These are phyloP conservation scores for Elegia similella DNA, from an alignment of 2,888 invertebrate genomes.

Conservation along the genomic window DNA sequence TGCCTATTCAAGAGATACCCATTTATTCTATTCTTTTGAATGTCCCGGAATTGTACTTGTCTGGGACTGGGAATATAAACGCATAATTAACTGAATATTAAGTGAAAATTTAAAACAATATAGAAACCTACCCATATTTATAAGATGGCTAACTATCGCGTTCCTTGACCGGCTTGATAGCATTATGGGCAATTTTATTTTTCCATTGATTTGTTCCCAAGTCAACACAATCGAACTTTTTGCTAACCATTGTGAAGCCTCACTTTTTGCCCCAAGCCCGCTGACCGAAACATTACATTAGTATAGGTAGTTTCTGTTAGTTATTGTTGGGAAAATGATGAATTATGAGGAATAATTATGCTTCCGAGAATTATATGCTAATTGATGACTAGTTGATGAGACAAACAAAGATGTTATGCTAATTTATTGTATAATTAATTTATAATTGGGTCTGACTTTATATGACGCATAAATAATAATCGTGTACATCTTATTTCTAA, in stretches of 20 bases:
- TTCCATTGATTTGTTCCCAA: conserved; percentile 16
- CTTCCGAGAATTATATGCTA: conserved; percentile 10
- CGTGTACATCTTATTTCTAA: too few relatives aligned
- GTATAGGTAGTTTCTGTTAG: background rate
- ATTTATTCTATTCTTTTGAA: too few relatives aligned
- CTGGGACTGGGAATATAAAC: too few relatives aligned
- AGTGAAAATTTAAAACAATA: background rate
- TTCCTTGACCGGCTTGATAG: conserved; percentile 25
- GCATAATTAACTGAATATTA: too few relatives aligned
- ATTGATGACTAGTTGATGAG: background rate
- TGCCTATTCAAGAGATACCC: too few relatives aligned
- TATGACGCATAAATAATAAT: too few relatives aligned
- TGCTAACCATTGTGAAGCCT: conserved; percentile 7
- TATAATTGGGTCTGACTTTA: too few relatives aligned
- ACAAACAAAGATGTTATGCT: background rate
- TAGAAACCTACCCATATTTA: background rate
- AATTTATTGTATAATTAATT: too few relatives aligned
- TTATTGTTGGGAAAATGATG: conserved; percentile 7
- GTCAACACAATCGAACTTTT: conserved; percentile 23
- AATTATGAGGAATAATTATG: background rate
- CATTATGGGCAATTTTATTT: conserved; percentile 17
- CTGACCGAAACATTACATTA: conserved; percentile 29
- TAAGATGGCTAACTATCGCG: background rate
- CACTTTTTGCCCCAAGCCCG: conserved; percentile 23
- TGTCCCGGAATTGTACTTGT: too few relatives aligned